phyloP scores from a whole-genome alignment of 2,113 vertebrate genomes.

The Arvicanthis niloticus region DNA sequence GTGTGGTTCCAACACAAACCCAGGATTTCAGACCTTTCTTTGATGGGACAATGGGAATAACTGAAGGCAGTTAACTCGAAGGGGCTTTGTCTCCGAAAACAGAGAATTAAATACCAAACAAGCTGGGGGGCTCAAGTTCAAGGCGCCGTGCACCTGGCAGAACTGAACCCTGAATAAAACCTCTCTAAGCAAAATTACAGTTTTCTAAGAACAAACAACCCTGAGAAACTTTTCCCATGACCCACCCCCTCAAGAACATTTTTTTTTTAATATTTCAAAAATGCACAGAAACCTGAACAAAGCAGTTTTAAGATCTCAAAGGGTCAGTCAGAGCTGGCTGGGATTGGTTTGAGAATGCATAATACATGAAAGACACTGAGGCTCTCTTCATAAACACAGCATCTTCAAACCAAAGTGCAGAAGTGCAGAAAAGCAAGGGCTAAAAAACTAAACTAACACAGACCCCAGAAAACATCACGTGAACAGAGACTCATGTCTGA shows the following conservation, averaged over 20 bases:
- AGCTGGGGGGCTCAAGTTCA: constrained; percentile 49
- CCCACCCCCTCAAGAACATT: constrained; percentile 59
- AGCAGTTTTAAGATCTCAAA: constrained; percentile 75
- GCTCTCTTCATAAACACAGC: constrained; percentile 67
- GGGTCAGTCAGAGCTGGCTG: constrained; percentile 73
- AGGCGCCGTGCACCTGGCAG: constrained; percentile 64
- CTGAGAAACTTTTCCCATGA: constrained; percentile 69
- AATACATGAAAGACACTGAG: constrained; percentile 69
- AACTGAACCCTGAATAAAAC: constrained; percentile 47
- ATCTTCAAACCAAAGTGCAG: constrained; percentile 73
- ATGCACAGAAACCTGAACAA: constrained; percentile 71
- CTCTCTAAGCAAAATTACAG: constrained; percentile 26
- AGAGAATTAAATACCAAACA: constrained; percentile 67
- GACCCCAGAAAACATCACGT: constrained; percentile 55
- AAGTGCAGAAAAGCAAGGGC: constrained; percentile 71
- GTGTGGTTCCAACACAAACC: neutral
- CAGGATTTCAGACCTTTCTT: constrained; percentile 60
- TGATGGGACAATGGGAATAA: constrained; percentile 58
- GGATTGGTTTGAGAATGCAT: constrained; percentile 75
- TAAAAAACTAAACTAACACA: constrained; percentile 49
- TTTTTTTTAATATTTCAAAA: constrained; percentile 80
- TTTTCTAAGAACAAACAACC: constrained; percentile 66
- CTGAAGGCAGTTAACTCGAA: constrained; percentile 43
- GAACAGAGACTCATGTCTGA: constrained; percentile 52
- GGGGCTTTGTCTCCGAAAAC: neutral